Conservation (phyloP, 2,888 invertebrate genomes). For the Agapetus fuscipes region DNA sequence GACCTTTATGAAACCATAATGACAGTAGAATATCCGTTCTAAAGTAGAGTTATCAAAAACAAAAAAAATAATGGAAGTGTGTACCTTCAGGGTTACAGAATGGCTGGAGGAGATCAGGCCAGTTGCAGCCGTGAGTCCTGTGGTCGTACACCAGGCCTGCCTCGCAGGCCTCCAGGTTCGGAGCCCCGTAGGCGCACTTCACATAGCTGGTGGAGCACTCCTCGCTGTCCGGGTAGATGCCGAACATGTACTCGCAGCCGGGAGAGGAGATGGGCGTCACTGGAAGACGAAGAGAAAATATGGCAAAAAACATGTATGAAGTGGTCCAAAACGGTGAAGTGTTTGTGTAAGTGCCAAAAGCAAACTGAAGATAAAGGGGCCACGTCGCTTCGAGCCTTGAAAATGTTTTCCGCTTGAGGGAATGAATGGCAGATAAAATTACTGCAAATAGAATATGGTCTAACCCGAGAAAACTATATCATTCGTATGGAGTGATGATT, state of each 20-base stretch:
- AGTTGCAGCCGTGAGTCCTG: conserved; percentile 81
- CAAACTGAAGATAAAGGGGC: too few relatives aligned
- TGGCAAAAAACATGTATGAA: conserved; percentile 1
- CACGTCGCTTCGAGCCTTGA: too few relatives aligned
- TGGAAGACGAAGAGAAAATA: conserved; percentile 31
- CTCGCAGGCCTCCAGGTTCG: conserved; percentile 72
- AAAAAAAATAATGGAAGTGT: too few relatives aligned
- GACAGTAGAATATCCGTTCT: too few relatives aligned
- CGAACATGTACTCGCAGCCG: conserved; percentile 82
- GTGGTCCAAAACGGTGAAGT: background rate
- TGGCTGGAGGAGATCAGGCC: conserved; percentile 84
- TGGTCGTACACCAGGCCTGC: conserved; percentile 84
- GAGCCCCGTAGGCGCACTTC: conserved; percentile 77
- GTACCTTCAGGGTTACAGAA: conserved; percentile 84
- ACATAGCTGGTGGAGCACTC: conserved; percentile 79
- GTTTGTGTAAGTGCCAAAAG: too few relatives aligned
- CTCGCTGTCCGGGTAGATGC: conserved; percentile 71
- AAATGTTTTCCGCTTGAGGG: too few relatives aligned
- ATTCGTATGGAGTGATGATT: too few relatives aligned
- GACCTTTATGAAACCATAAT: too few relatives aligned
- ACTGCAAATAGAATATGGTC: too few relatives aligned
- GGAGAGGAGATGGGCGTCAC: conserved; percentile 72
- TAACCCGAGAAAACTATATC: too few relatives aligned
- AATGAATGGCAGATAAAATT: too few relatives aligned
- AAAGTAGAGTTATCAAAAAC: too few relatives aligned